phyloP scores from a whole-genome alignment of 2,888 invertebrate genomes.

The Ormyrus thymus region DNA sequence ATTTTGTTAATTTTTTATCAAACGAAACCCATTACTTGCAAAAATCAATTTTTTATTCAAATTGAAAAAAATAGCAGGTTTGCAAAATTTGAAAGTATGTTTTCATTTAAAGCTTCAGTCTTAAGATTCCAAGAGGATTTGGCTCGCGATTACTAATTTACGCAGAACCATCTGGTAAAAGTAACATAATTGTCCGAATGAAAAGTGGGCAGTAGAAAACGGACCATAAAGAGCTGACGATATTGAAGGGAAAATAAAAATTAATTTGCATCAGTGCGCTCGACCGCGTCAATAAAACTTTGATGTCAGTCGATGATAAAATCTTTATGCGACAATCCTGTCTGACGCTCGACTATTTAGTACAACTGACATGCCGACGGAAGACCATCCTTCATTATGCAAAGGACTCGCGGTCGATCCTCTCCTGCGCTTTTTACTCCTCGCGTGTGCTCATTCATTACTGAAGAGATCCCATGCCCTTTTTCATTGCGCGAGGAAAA shows the following conservation, averaged over 20 bases:
- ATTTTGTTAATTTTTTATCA: no score
- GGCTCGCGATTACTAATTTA: conserved; percentile 17
- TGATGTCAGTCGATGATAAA: conserved; percentile 40
- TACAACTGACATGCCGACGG: background rate
- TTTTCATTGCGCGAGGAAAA: no score
- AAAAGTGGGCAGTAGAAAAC: background rate
- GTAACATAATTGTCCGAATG: background rate
- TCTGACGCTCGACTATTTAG: conserved; percentile 22
- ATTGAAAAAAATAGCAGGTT: no score
- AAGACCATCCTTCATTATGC: conserved; percentile 22
- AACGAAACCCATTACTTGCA: no score
- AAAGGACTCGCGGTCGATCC: background rate
- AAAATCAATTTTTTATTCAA: no score
- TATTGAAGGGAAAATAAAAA: conserved; percentile 2
- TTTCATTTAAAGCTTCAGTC: no score
- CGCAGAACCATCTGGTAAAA: background rate
- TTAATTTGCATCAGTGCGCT: conserved; percentile 20
- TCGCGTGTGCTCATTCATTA: conserved; percentile 10
- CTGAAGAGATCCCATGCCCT: background rate
- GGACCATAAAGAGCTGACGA: conserved; percentile 14
- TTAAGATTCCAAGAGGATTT: no score
- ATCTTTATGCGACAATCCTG: conserved; percentile 22
- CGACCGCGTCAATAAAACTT: conserved; percentile 26
- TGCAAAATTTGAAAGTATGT: no score
- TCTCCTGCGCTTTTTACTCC: background rate